Evolutionary conservation across 2,113 vertebrate genomes (phyloP).

Genomic region (Xiphophorus hellerii): DNA sequence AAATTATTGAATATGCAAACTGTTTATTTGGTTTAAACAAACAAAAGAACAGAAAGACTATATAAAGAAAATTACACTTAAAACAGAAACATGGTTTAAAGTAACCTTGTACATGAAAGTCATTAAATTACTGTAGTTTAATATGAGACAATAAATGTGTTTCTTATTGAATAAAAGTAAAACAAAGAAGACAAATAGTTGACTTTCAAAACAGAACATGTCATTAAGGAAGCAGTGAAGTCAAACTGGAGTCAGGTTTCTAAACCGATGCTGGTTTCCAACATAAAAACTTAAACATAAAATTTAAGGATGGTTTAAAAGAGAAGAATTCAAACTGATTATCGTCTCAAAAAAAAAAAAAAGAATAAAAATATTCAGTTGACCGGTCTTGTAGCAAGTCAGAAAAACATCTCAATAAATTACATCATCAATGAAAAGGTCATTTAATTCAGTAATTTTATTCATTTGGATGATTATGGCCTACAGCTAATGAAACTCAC

Average conservation of each 20-base stretch:
- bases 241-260: not conserved
- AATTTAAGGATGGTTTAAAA: slow-evolving; percentile 8
- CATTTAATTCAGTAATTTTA: not conserved
- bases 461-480: not conserved
- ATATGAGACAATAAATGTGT: not conserved
- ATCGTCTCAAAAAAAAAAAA: not conserved
- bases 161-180: not conserved
- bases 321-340: not conserved
- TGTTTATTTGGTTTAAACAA: slow-evolving; percentile 63
- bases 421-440: not conserved
- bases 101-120: not conserved
- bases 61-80: slow-evolving; percentile 10
- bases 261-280: not conserved
- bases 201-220: not conserved
- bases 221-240: not conserved
- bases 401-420: not conserved
- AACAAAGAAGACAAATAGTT: not conserved
- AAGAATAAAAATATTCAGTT: slow-evolving; percentile 11
- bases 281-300: not conserved
- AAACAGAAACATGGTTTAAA: slow-evolving; percentile 39
- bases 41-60: slow-evolving; percentile 48
- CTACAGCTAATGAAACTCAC: not conserved
- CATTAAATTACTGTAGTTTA: not conserved
- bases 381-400: not conserved
- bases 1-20: slow-evolving; percentile 41